Conservation (phyloP, 2,888 invertebrate genomes). For the Arrhopalites spinosus region DNA sequence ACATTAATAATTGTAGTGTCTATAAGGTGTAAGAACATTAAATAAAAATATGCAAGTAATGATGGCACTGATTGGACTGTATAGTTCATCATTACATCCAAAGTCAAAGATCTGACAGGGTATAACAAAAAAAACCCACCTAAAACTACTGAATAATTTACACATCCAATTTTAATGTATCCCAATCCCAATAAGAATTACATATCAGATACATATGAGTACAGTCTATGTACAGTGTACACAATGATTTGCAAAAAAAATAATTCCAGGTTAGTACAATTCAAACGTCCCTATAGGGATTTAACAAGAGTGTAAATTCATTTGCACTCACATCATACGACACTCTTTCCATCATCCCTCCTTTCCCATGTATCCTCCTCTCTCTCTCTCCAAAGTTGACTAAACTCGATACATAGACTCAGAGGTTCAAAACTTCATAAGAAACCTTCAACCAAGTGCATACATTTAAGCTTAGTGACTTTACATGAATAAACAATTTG, state of each 20-base stretch:
- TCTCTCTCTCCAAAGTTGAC: neutral
- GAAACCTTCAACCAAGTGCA: too few species aligned
- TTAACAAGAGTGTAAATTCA: neutral
- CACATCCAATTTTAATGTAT: too few species aligned
- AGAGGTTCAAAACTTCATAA: too few species aligned
- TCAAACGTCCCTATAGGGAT: neutral
- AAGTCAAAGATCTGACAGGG: neutral
- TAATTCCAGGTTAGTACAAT: neutral
- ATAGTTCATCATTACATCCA: constrained; percentile 10
- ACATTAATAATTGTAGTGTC: neutral
- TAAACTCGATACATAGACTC: too few species aligned
- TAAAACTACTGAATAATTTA: constrained; percentile 11
- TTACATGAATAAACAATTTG: too few species aligned
- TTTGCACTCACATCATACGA: neutral
- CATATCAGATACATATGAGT: neutral
- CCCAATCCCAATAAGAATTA: neutral
- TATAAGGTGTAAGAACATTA: neutral
- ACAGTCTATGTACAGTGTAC: neutral
- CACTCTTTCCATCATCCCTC: neutral
- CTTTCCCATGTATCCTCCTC: neutral
- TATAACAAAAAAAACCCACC: neutral
- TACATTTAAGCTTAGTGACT: too few species aligned
- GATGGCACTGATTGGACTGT: constrained; percentile 16
- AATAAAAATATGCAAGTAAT: constrained; percentile 3
- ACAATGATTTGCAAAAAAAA: constrained; percentile 1